These are phyloP conservation scores for Spatulosminthurus flaviceps DNA, from an alignment of 2,888 invertebrate species.

Conservation along the genomic window DNA sequence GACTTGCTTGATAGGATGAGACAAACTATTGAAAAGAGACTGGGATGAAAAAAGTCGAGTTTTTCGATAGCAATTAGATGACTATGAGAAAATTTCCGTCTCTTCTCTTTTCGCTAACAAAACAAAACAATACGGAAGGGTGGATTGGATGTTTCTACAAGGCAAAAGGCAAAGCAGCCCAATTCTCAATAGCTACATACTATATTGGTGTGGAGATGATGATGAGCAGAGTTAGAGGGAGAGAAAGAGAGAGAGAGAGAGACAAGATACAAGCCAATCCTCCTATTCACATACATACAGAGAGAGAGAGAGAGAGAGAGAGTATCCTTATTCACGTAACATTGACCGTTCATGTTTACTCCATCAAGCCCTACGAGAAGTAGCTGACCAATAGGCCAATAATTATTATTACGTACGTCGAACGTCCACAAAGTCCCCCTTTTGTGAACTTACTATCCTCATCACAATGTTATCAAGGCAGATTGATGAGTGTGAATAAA, in stretches of 20 bases:
- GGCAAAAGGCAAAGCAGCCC: background rate
- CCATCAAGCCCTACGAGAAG: background rate
- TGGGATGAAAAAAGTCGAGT: constrained; percentile 54
- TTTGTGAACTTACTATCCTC: constrained; percentile 22
- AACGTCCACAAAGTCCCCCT: constrained; percentile 16
- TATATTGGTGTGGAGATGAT: too few species aligned
- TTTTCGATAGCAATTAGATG: constrained; percentile 59
- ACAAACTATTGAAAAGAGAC: constrained; percentile 38
- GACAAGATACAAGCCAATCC: too few species aligned
- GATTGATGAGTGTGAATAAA: constrained; percentile 46
- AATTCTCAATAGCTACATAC: too few species aligned
- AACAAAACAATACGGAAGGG: constrained; percentile 57
- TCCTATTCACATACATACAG: too few species aligned
- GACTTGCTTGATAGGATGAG: constrained; percentile 15
- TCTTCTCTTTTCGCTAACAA: constrained; percentile 57
- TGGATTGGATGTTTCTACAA: constrained; percentile 43
- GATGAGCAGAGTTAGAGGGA: too few species aligned
- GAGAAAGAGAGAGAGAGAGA: too few species aligned
- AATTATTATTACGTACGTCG: constrained; percentile 16
- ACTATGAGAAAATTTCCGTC: constrained; percentile 57
- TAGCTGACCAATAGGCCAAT: constrained; percentile 19
- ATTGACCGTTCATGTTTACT: background rate
- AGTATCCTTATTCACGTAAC: background rate
- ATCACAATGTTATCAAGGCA: constrained; percentile 39
- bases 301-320: background rate